Conservation (phyloP, 2,888 invertebrate genomes). For the Dermolepida albohirtum region DNA sequence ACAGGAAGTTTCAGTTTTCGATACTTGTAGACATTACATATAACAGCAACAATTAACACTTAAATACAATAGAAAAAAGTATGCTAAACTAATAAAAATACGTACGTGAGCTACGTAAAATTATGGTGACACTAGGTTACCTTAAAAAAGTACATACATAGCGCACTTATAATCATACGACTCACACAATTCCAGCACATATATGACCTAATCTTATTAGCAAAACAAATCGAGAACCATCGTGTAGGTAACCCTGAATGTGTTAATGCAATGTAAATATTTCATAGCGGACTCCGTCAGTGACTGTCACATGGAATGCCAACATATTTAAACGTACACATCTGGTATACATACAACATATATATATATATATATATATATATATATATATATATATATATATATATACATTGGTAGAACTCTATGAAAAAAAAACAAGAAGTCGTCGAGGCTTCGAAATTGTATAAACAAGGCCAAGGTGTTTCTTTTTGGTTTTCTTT, state of each 20-base stretch:
- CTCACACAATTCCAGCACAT: conserved; percentile 13
- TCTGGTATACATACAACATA: conserved; percentile 8
- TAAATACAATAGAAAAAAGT: neutral
- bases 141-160: conserved; percentile 14
- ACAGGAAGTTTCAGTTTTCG: too few species aligned
- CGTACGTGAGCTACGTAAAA: conserved; percentile 13
- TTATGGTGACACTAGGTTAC: conserved; percentile 31
- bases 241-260: conserved; percentile 1
- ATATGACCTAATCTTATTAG: conserved; percentile 31
- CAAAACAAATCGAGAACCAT: conserved; percentile 16
- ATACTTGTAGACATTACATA: too few species aligned
- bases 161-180: conserved; percentile 2
- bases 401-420: neutral
- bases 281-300: conserved; percentile 7
- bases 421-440: conserved; percentile 17
- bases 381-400: too few species aligned
- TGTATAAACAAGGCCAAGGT: conserved; percentile 30
- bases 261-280: conserved; percentile 24
- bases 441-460: conserved; percentile 27
- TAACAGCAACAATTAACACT: too few species aligned
- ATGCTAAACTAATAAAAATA: conserved; percentile 28
- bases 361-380: too few species aligned
- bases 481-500: conserved; percentile 12
- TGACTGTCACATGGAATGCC: conserved; percentile 7
- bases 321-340: conserved; percentile 24